Evolutionary conservation across 2,888 invertebrate genomes (phyloP).

Genomic region (Venustoraphidia nigricollis): DNA sequence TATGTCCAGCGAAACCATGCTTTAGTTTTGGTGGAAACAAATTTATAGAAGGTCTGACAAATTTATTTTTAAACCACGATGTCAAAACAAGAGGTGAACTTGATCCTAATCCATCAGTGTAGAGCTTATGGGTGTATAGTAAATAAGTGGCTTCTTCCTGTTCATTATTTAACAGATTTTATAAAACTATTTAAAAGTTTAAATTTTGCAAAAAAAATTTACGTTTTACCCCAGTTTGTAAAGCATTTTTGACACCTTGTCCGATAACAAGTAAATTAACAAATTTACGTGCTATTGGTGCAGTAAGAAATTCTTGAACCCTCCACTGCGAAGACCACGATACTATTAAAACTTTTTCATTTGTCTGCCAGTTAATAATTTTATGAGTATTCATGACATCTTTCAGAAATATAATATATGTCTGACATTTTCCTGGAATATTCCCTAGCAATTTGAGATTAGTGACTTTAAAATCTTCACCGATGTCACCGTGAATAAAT

Average conservation of each 20-base stretch:
- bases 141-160: slow-evolving; percentile 50
- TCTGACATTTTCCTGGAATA: slow-evolving; percentile 34
- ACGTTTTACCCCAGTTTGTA: slow-evolving; percentile 17
- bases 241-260: slow-evolving; percentile 37
- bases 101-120: slow-evolving; percentile 55
- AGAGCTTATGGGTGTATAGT: slow-evolving; percentile 58
- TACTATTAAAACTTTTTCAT: slow-evolving; percentile 47
- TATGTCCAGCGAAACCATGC: slow-evolving; percentile 56
- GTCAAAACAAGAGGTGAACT: slow-evolving; percentile 50
- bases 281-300: slow-evolving; percentile 44
- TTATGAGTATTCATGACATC: slow-evolving; percentile 42
- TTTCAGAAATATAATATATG: slow-evolving; percentile 49
- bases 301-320: slow-evolving; percentile 51
- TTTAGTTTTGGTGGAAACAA: slow-evolving; percentile 55
- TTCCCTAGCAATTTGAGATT: slow-evolving; percentile 30
- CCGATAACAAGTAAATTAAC: slow-evolving; percentile 55
- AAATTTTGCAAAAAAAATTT: slow-evolving; percentile 2
- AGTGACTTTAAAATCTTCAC: slow-evolving; percentile 29
- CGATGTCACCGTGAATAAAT: slow-evolving; percentile 45
- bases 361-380: slow-evolving; percentile 44
- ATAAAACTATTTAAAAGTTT: slow-evolving; percentile 3
- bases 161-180: neutral
- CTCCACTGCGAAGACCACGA: slow-evolving; percentile 61
- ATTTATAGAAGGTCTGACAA: slow-evolving; percentile 42
- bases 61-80: slow-evolving; percentile 50